Evolutionary conservation across 2,888 invertebrate genomes (phyloP).

Genomic region (Fragum fragum): DNA sequence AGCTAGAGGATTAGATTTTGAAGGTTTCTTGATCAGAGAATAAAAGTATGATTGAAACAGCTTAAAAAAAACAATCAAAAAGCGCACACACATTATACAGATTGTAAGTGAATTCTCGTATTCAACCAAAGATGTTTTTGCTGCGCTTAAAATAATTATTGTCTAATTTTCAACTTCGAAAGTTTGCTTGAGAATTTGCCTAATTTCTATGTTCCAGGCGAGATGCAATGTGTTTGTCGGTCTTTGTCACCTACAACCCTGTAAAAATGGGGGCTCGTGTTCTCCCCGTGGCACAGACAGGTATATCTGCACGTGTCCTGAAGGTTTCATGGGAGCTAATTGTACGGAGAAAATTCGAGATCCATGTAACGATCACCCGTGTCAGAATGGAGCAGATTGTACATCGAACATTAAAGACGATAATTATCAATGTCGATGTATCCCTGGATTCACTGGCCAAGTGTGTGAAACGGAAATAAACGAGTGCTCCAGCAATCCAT

Average conservation of each 20-base stretch:
- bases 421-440: conserved; percentile 51
- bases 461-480: conserved; percentile 62
- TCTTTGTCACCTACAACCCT: conserved; percentile 47
- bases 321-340: conserved; percentile 39
- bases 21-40: too few relatives aligned
- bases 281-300: conserved; percentile 47
- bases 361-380: conserved; percentile 50
- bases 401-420: neutral
- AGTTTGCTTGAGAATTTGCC: too few relatives aligned
- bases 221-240: conserved; percentile 57
- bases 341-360: conserved; percentile 41
- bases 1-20: too few relatives aligned
- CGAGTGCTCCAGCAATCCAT: conserved; percentile 63
- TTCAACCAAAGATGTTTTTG: too few relatives aligned
- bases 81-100: too few relatives aligned
- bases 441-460: conserved; percentile 52
- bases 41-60: too few relatives aligned
- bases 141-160: too few relatives aligned
- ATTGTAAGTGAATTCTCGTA: too few relatives aligned
- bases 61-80: too few relatives aligned
- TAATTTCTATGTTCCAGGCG: conserved; percentile 25
- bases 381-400: conserved; percentile 57
- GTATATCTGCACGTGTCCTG: conserved; percentile 44
- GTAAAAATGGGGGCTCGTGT: conserved; percentile 49
- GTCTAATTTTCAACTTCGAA: too few relatives aligned